A percentile compares a stretch with the other conserved stretches of the same genome.
Evolutionary conservation across 2,888 invertebrate species (phyloP).

Genomic region (Acanthococcus lagerstroemiae): DNA sequence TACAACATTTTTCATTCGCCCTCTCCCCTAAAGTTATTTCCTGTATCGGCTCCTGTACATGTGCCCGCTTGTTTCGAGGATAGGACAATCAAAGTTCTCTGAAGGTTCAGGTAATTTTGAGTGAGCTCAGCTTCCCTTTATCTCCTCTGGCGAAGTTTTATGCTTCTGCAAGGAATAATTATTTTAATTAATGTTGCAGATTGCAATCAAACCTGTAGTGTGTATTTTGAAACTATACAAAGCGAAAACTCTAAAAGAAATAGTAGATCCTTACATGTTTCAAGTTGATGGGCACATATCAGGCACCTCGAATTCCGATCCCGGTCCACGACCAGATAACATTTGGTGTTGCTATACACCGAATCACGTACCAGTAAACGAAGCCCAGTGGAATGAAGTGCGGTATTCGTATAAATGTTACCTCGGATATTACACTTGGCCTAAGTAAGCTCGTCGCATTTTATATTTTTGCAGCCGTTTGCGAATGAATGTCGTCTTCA

Average conservation of each 20-base stretch:
- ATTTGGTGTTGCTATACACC: conserved; percentile 47
- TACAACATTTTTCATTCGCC: too few relatives aligned
- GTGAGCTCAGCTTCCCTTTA: neutral
- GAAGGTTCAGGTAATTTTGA: too few relatives aligned
- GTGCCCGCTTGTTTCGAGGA: too few relatives aligned
- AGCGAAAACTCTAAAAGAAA: conserved; percentile 50
- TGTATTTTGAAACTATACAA: conserved; percentile 64
- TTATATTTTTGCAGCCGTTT: neutral
- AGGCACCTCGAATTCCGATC: conserved; percentile 32
- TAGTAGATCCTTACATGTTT: conserved; percentile 46
- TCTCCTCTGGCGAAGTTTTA: too few relatives aligned
- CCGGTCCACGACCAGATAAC: conserved; percentile 59
- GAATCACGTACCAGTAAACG: conserved; percentile 49
- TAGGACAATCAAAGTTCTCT: too few relatives aligned
- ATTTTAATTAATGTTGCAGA: conserved; percentile 38
- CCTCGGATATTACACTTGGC: conserved; percentile 50
- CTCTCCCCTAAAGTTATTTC: too few relatives aligned
- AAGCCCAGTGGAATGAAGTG: conserved; percentile 63
- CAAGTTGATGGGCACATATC: conserved; percentile 17
- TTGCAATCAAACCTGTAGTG: conserved; percentile 52
- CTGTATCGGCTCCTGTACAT: too few relatives aligned
- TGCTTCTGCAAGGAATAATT: too few relatives aligned
- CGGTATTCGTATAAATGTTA: conserved; percentile 59
- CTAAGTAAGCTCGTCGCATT: conserved; percentile 40
- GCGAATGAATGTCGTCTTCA: too few relatives aligned